Conservation (phyloP, 2,797 vertebrate genomes). For the Ambastaia sidthimunki region DNA sequence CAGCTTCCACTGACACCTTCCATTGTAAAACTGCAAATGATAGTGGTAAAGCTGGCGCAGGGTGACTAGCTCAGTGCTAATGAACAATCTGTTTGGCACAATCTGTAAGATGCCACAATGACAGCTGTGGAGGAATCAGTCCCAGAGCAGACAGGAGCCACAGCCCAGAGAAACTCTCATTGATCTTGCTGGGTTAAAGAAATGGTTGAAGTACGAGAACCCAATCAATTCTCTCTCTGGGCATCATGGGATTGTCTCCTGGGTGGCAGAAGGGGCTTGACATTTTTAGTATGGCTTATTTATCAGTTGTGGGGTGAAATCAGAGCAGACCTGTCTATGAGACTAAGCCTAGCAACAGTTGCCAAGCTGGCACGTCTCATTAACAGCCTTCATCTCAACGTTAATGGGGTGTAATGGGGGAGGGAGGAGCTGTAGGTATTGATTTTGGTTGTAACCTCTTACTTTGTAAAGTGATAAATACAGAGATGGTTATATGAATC, state of each 20-base stretch:
- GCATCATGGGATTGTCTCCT: slow-evolving; percentile 28
- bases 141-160: slow-evolving; percentile 34
- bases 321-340: slow-evolving; percentile 34
- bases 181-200: slow-evolving; percentile 50
- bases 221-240: slow-evolving; percentile 53
- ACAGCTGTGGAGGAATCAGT: slow-evolving; percentile 51
- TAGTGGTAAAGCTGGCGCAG: slow-evolving; percentile 21
- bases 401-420: slow-evolving; percentile 37
- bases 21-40: slow-evolving; percentile 19
- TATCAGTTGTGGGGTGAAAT: slow-evolving; percentile 36
- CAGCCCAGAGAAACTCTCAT: slow-evolving; percentile 55
- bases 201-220: slow-evolving; percentile 50
- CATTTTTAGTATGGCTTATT: slow-evolving; percentile 46
- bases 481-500: slow-evolving; percentile 45
- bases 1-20: slow-evolving; percentile 17
- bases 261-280: slow-evolving; percentile 39
- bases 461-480: slow-evolving; percentile 35
- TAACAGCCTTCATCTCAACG: background rate
- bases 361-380: background rate
- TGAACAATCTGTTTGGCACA: slow-evolving; percentile 34
- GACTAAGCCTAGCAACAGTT: background rate
- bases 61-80: slow-evolving; percentile 9
- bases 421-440: slow-evolving; percentile 32
- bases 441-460: slow-evolving; percentile 36
- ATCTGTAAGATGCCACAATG: slow-evolving; percentile 25